Evolutionary conservation across 2,113 vertebrate genomes (phyloP).

Genomic region (Cyphotilapia sp.): DNA sequence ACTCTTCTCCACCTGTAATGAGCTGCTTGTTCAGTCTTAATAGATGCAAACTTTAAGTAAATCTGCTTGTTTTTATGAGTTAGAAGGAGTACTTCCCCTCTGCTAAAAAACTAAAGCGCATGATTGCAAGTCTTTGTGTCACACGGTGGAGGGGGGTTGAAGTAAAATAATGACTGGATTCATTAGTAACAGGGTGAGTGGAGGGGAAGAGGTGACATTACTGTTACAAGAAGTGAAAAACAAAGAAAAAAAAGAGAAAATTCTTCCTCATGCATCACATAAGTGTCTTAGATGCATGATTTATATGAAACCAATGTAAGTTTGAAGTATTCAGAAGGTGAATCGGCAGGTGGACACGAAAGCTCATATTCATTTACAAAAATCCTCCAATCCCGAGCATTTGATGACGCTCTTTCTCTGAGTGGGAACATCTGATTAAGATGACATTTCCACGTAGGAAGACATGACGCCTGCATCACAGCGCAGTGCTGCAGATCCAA

Average conservation of each 20-base stretch:
- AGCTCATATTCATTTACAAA: neutral
- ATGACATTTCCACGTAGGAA: slow-evolving; percentile 45
- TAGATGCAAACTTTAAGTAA: neutral
- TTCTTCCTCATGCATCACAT: neutral
- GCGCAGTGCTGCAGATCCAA: neutral
- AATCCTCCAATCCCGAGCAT: neutral
- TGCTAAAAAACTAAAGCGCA: neutral
- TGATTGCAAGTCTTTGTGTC: neutral
- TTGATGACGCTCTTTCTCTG: neutral
- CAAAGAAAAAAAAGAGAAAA: neutral
- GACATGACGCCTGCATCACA: slow-evolving; percentile 18
- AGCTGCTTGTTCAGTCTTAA: neutral
- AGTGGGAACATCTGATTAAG: slow-evolving; percentile 10
- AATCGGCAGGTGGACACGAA: neutral
- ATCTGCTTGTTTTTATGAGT: neutral
- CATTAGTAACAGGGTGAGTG: neutral
- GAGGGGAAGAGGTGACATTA: neutral
- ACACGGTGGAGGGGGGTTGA: neutral
- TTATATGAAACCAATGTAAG: neutral
- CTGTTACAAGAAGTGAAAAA: neutral
- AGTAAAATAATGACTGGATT: neutral
- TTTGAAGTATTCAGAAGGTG: neutral
- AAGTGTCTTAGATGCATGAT: neutral
- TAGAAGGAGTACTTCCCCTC: neutral
- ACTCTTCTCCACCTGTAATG: neutral